Evolutionary conservation across 2,113 vertebrate genomes (phyloP), one percentile per base, ranked within the genome.

Genomic region (Lophius piscatorius): DNA sequence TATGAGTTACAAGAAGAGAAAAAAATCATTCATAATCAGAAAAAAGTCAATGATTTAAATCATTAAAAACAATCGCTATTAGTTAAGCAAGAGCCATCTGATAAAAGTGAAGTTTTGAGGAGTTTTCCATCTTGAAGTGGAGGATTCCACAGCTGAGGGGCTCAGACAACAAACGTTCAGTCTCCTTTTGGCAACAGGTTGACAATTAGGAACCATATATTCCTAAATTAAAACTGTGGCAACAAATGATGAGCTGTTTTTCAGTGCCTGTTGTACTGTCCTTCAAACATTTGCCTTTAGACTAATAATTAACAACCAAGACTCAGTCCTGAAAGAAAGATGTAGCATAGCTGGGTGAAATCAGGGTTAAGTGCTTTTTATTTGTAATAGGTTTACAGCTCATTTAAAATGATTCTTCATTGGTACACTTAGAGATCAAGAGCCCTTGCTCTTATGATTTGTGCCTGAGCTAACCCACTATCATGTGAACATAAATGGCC

Each of bases 221-320:
- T n/a, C n/a, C n/a, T n/a, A n/a, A n/a, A n/a, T n/a, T n/a, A 14
- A 11, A 18, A 7, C 8, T 36, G 11, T n/a, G 18, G 9, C 12
- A 41, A 23, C 9, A 26, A 6, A 22, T 21, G 12, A 21, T 21
- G 1, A 3, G 9, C 2, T 44, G 2, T 13, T 18, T 35, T 12
- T 11, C 6, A 3, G 3, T 49, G 3, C 24, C 20, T 14, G 4
- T 4, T 13, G 16, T 47, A 3, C 17, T 40, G 1, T 23, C 6
- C 12, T 10, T 17, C 18, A 28, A 42, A 60, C 39, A 24, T 17
- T 7, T 0, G n/a, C 31, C 21, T 17, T 23, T 14, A 1, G 4
- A 16, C 4, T 31, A 51, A 66, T 56, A 17, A 47, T 62, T 45
- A 57, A 61, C 42, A 40, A 9, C 14, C 35, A n/a, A 33, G 47